Percentiles rank a stretch among this genome's conserved stretches.
These are phyloP conservation scores for Dimorphilus gyrociliatus DNA, from an alignment of 2,888 invertebrate species.

Conservation along the genomic window DNA sequence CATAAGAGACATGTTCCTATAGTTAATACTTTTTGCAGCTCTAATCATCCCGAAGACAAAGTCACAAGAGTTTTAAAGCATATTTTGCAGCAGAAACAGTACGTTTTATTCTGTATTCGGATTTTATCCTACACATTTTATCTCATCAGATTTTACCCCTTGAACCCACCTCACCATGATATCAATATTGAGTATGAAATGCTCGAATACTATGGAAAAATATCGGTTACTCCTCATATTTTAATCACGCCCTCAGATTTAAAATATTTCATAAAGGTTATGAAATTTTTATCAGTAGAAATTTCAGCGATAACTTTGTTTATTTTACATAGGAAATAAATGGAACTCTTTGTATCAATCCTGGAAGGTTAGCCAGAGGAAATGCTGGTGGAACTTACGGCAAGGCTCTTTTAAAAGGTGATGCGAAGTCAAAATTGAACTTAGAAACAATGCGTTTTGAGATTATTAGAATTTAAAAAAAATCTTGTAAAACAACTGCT, in stretches of 20 bases:
- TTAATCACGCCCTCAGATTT: constrained; percentile 69
- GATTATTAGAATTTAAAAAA: too few relatives aligned
- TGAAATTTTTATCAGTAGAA: not conserved
- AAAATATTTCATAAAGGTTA: constrained; percentile 64
- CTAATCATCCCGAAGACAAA: too few relatives aligned
- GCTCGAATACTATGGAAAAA: constrained; percentile 53
- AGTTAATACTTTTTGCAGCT: too few relatives aligned
- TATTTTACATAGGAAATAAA: constrained; percentile 50
- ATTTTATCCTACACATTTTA: too few relatives aligned
- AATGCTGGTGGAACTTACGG: constrained; percentile 59
- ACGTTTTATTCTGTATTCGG: too few relatives aligned
- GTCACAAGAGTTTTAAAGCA: too few relatives aligned
- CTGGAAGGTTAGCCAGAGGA: constrained; percentile 61
- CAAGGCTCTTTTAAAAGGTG: too few relatives aligned
- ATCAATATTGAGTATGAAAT: constrained; percentile 53
- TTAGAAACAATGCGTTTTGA: too few relatives aligned
- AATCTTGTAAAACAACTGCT: too few relatives aligned
- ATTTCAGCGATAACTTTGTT: not conserved
- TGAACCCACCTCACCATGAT: constrained; percentile 54
- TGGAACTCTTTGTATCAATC: constrained; percentile 65
- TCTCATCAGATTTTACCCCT: constrained; percentile 58
- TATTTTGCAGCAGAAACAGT: too few relatives aligned
- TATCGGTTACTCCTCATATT: constrained; percentile 60
- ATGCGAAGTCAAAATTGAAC: too few relatives aligned
- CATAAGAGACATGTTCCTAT: too few relatives aligned